These are phyloP conservation scores for Columba guinea DNA, from an alignment of 2,797 vertebrate genomes.

Conservation along the genomic window DNA sequence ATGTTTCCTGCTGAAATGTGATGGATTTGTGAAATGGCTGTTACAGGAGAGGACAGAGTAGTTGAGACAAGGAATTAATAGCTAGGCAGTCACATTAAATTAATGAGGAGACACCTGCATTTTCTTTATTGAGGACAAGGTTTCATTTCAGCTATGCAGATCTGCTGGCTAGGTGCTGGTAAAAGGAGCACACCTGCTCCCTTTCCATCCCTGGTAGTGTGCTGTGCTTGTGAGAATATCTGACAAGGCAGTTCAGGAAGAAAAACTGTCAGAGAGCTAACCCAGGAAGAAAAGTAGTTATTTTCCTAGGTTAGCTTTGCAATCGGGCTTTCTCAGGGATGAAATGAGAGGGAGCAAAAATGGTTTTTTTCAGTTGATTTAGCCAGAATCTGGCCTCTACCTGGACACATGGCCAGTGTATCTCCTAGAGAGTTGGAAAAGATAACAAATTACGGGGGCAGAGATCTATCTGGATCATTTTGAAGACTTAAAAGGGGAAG, in stretches of 20 bases:
- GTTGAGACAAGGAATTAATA: background rate
- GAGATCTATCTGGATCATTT: background rate
- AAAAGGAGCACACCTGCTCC: background rate
- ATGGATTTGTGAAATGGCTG: background rate
- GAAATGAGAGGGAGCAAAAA: background rate
- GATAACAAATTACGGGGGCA: background rate
- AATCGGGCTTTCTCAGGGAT: background rate
- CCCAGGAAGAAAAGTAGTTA: background rate
- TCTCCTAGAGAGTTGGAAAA: background rate
- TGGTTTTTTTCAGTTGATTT: background rate
- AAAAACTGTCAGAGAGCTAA: background rate
- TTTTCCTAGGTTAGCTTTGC: background rate
- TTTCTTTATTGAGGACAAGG: background rate
- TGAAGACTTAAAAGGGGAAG: background rate
- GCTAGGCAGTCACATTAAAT: background rate
- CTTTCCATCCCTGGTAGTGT: background rate
- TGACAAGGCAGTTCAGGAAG: background rate
- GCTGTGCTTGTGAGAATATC: fast-evolving
- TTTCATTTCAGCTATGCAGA: background rate
- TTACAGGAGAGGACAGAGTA: background rate
- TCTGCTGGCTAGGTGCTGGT: background rate
- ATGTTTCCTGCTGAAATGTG: background rate
- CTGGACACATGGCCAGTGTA: background rate
- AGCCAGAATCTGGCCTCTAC: background rate
- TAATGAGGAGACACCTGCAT: background rate